Conservation (phyloP, 2,888 invertebrate species). For the Graphium colonna region DNA sequence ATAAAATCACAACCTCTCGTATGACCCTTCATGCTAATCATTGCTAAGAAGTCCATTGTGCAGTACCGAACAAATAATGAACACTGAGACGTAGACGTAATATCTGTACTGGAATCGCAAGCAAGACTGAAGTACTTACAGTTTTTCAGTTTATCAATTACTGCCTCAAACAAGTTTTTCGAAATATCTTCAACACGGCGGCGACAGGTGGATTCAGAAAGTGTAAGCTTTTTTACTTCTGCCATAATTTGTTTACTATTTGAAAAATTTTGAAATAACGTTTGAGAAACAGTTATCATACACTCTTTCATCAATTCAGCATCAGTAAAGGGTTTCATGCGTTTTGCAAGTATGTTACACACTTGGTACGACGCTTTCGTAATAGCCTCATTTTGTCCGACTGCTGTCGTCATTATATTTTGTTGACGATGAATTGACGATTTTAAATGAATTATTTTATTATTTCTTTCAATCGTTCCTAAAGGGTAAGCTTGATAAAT, state of each 20-base stretch:
- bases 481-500: slow-evolving; percentile 10
- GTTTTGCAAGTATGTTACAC: slow-evolving; percentile 18
- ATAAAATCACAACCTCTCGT: no score
- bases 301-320: slow-evolving; percentile 6
- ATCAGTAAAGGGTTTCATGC: slow-evolving; percentile 16
- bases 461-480: slow-evolving; percentile 13
- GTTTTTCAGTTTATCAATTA: slow-evolving; percentile 13
- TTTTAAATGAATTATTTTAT: slow-evolving; percentile 16
- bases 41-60: slow-evolving; percentile 1
- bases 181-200: slow-evolving; percentile 21
- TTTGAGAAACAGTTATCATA: slow-evolving; percentile 17
- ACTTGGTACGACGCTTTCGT: slow-evolving; percentile 19
- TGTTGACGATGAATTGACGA: slow-evolving; percentile 16
- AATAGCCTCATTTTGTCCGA: slow-evolving; percentile 20
- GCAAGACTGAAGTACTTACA: slow-evolving; percentile 24
- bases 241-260: slow-evolving; percentile 4
- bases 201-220: slow-evolving; percentile 11
- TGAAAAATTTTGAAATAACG: slow-evolving; percentile 16
- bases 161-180: slow-evolving; percentile 13
- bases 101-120: slow-evolving; percentile 24
- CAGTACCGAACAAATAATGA: slow-evolving; percentile 10
- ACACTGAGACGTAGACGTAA: slow-evolving; percentile 2
- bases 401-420: slow-evolving; percentile 17
- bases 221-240: no score
- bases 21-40: no score